Conservation (phyloP, 2,797 vertebrate genomes). For the Delichon dasypus region DNA sequence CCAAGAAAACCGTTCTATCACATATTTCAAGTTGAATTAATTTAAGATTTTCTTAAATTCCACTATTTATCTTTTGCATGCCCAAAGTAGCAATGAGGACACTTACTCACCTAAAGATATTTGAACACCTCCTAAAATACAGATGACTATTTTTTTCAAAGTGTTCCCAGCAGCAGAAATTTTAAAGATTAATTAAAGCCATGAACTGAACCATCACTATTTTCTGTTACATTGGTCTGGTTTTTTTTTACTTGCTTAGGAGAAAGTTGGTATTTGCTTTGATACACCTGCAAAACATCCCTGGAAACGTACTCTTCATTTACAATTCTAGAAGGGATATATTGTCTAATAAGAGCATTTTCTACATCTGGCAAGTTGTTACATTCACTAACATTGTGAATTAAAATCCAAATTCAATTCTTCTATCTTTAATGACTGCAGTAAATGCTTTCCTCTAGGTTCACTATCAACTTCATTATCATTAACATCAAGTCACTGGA, state of each 20-base stretch:
- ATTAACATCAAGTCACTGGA: background rate
- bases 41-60: background rate
- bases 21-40: background rate
- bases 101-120: background rate
- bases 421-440: background rate
- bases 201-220: background rate
- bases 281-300: background rate
- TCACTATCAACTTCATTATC: background rate
- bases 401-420: background rate
- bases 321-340: background rate
- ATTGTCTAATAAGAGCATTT: background rate
- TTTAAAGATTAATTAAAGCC: background rate
- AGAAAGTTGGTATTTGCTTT: background rate
- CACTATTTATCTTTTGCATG: background rate
- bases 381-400: background rate
- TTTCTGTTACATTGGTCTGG: background rate
- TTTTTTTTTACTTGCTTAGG: background rate
- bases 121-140: background rate
- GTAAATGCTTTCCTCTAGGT: background rate
- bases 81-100: background rate
- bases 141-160: background rate
- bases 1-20: accelerated
- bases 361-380: background rate
- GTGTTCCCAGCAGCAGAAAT: background rate
- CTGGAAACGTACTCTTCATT: background rate